These are phyloP conservation scores for Melanotus villosus DNA, from an alignment of 2,888 invertebrate species.

Conservation along the genomic window DNA sequence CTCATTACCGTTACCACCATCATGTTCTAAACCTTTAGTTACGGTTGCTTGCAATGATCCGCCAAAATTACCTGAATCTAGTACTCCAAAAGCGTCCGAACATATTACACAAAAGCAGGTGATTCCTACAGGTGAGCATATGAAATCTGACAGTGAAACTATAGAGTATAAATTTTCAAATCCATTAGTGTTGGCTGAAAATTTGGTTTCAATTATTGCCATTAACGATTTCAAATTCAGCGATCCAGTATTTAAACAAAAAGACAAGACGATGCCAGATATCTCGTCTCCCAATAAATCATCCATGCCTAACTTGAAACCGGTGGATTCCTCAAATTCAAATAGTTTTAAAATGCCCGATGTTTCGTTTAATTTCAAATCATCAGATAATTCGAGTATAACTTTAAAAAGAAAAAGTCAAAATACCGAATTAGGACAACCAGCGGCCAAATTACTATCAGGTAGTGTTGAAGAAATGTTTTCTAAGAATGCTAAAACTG, in stretches of 20 bases:
- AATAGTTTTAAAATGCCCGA: conserved; percentile 27
- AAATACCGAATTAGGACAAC: conserved; percentile 54
- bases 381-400: conserved; percentile 44
- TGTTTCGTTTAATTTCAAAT: conserved; percentile 59
- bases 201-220: conserved; percentile 66
- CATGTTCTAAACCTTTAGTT: conserved; percentile 39
- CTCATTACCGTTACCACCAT: conserved; percentile 62
- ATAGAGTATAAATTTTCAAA: conserved; percentile 68
- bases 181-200: conserved; percentile 68
- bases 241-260: conserved; percentile 68
- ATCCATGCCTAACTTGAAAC: conserved; percentile 19
- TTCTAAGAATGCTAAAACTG: neutral
- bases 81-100: neutral
- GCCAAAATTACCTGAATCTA: neutral
- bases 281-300: neutral
- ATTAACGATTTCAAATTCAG: conserved; percentile 74
- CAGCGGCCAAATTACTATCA: conserved; percentile 40
- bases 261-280: conserved; percentile 29
- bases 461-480: conserved; percentile 43
- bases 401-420: conserved; percentile 35
- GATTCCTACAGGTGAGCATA: neutral
- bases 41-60: conserved; percentile 32
- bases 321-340: conserved; percentile 8
- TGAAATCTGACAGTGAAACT: neutral
- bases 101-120: neutral